Evolutionary conservation across 64 coral and sea anemone species (phyloP).

Genomic region (Montipora sp.): DNA sequence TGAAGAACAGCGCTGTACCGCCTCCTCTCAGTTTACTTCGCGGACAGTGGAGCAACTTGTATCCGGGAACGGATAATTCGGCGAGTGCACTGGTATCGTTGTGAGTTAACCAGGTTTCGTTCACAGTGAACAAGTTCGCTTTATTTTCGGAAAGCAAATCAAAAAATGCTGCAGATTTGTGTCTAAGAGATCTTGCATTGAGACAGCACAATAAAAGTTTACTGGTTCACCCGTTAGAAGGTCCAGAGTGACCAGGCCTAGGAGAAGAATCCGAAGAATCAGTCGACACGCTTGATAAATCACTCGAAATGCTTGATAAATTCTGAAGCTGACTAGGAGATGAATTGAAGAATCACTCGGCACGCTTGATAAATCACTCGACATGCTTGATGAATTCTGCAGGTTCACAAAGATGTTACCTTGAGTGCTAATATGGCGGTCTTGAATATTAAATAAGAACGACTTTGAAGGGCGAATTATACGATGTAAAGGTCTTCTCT

Average conservation of each 20-base stretch:
- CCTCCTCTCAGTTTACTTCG: no score
- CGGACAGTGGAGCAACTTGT: background rate
- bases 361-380: background rate
- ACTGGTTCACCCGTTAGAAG: background rate
- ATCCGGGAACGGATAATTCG: background rate
- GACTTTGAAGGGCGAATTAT: background rate
- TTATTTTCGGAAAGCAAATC: conserved; percentile 7
- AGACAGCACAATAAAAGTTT: conserved; percentile 20
- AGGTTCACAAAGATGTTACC: background rate
- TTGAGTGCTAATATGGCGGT: background rate
- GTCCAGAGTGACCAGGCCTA: background rate
- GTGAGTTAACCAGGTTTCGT: conserved; percentile 31
- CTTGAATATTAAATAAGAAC: background rate
- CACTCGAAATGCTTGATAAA: background rate
- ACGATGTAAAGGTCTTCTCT: background rate
- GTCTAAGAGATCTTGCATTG: conserved; percentile 42
- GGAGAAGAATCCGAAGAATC: background rate
- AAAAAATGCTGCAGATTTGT: conserved; percentile 48
- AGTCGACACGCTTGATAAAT: background rate
- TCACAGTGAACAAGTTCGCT: conserved; percentile 4
- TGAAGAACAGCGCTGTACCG: no score
- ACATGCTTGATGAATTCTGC: background rate
- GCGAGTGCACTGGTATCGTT: background rate
- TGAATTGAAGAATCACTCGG: background rate
- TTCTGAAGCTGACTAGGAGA: background rate